These are phyloP conservation scores for Cololabis saira DNA, from an alignment of 2,113 vertebrate genomes.

Conservation along the genomic window DNA sequence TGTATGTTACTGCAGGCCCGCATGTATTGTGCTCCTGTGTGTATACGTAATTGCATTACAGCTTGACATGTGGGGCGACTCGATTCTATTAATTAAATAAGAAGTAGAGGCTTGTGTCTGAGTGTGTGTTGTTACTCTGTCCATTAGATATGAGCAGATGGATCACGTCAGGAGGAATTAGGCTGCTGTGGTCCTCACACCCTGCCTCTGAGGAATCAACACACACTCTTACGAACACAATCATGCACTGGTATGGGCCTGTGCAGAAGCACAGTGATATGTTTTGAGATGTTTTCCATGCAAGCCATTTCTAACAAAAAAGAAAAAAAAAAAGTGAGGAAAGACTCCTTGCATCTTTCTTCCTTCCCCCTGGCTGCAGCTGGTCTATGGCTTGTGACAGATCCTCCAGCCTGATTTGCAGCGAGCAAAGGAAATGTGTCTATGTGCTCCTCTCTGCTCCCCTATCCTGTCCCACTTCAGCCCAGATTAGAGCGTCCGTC, in stretches of 20 bases:
- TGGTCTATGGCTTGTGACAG: constrained; percentile 68
- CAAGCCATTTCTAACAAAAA: constrained; percentile 17
- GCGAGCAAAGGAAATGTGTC: constrained; percentile 23
- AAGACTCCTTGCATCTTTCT: constrained; percentile 29
- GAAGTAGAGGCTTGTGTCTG: constrained; percentile 45
- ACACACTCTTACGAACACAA: constrained; percentile 5
- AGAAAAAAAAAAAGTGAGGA: constrained; percentile 19
- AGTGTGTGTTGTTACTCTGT: constrained; percentile 41
- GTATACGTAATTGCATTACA: constrained; percentile 54
- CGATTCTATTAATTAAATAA: constrained; percentile 68
- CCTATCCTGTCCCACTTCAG: constrained; percentile 71
- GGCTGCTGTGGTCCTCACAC: constrained; percentile 34
- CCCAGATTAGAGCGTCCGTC: constrained; percentile 69
- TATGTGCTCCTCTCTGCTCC: constrained; percentile 42
- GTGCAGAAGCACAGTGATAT: not conserved
- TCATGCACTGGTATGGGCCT: constrained; percentile 12
- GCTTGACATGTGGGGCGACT: constrained; percentile 37
- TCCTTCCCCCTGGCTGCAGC: constrained; percentile 51
- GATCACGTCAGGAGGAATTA: constrained; percentile 67
- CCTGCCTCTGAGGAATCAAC: constrained; percentile 26
- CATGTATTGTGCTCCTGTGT: constrained; percentile 29
- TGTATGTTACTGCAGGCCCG: constrained; percentile 24
- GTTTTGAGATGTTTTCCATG: constrained; percentile 25
- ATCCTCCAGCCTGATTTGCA: constrained; percentile 45
- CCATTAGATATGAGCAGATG: constrained; percentile 70